Evolutionary conservation across 2,113 vertebrate genomes (phyloP), one percentile per base, ranked within the genome.

Genomic region (Chiloscyllium plagiosum): DNA sequence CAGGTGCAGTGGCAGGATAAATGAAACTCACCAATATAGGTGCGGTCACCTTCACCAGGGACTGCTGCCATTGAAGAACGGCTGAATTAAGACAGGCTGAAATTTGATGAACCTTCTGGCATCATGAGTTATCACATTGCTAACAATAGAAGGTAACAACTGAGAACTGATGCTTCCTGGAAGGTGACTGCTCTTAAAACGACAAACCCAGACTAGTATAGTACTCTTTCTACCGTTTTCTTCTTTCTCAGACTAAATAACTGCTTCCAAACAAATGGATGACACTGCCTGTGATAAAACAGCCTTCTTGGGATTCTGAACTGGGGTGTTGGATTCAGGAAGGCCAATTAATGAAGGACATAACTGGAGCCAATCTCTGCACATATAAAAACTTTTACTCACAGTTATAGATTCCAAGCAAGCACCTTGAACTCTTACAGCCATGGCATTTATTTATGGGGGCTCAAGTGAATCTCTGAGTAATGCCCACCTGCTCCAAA

Each of bases 41-140:
- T 92, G 56, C 89, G 37, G 29, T 92, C 56, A 92, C 5, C 56
- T 61, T n/a, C 33, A 4, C 15, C 15, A 2, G 56, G 19, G 17
- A 56, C 56, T 4, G 42, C 37, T 72, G 94, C 66, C 72, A 69
- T 26, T 22, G 96, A 87, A 90, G 85, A 83, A 95, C 95, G 95
- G 78, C 20, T 96, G 95, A 68, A 61, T 96, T 96, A 0, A 96
- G 96, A 37, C n/a, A 33, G 61, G 29, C n/a, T n/a, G 89, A 66
- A 65, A 92, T 37, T 92, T n/a, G 33, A 65, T n/a, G 33, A 37
- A 56, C 61, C 6, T 17, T 92, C 33, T 92, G 56, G 56, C 8
- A 66, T 19, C 4, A 19, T 0, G 89, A 66, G 33, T 13, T n/a
- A 92, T 66, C 15, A 7, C 33, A 33, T 17, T 37, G 33, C 19